Base-by-base conservation (phyloP, 1,140 invertebrate genomes). In the Brachionus calyciflorus region DNA sequence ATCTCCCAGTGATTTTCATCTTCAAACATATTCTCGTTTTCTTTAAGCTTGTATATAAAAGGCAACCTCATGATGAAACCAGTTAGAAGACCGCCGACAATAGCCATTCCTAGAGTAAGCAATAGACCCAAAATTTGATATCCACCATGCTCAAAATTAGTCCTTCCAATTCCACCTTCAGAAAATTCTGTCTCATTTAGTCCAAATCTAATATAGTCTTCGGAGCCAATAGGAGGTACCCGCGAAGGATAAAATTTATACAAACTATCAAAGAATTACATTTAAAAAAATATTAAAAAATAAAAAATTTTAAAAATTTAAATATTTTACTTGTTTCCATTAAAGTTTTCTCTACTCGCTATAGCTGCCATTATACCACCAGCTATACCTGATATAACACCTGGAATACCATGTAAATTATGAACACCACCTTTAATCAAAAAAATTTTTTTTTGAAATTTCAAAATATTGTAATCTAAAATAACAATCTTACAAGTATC, bases 341-440 rank as follows among this genome's bases (percentile, higher is more conserved):
- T 26, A 70, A 73, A 73, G 14, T 51, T 51, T 21, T 51, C 46
- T 37, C 46, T 37, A 41, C n/a, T 73, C 2, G 69, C 85, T 7
- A 92, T 78, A 6, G 87, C 87, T 4, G 93, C 91, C 81, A 91
- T 89, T 14, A 94, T 81, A 1, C 89, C 89, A 0, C 92, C 90
- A 28, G 91, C 88, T 40, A 96, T 81, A 46, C 89, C 93, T 3
- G 91, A 93, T 21, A 94, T 84, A 2, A 97, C 81, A 12, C 92
- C 94, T 0, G 95, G 94, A 90, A 97, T 93, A 0, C 94, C 95
- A 81, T 98, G 94, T 7, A 98, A 88, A 85, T 97, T 97, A 86
- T 97, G 89, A 0, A 97, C 93, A 2, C 95, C 95, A 55, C 33
- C 28, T 63, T 19, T 41, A 19, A 14, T n/a, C n/a, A n/a, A n/a